These are phyloP conservation scores for Strigamia crassipes DNA, from an alignment of 2,888 invertebrate genomes.

Conservation along the genomic window DNA sequence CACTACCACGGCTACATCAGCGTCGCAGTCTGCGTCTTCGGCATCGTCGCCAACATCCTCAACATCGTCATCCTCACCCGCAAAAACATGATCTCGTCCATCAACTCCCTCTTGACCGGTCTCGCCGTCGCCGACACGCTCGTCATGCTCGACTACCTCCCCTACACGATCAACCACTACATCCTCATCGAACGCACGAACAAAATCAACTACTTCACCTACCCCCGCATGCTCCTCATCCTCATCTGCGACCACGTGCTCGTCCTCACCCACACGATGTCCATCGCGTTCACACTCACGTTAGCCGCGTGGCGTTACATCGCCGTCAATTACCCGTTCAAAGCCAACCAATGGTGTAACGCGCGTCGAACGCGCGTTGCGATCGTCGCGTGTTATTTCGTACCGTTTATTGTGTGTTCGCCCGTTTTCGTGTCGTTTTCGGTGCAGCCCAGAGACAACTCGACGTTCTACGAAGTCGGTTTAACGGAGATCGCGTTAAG, in stretches of 20 bases:
- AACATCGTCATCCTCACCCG: constrained; percentile 88
- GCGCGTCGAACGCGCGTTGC: constrained; percentile 77
- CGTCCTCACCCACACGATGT: constrained; percentile 85
- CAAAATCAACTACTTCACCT: constrained; percentile 67
- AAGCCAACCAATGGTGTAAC: constrained; percentile 80
- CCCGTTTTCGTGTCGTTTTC: constrained; percentile 82
- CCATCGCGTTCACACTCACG: constrained; percentile 90
- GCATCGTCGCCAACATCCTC: constrained; percentile 86
- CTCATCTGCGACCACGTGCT: constrained; percentile 88
- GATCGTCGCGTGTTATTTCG: constrained; percentile 76
- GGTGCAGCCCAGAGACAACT: constrained; percentile 61
- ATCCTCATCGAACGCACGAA: constrained; percentile 45
- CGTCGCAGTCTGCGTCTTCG: constrained; percentile 83
- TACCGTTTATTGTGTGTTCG: constrained; percentile 80
- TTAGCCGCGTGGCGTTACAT: constrained; percentile 86
- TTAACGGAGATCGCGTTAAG: constrained; percentile 68
- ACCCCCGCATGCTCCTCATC: constrained; percentile 81
- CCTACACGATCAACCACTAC: constrained; percentile 71
- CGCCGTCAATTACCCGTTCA: constrained; percentile 79
- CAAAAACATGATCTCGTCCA: constrained; percentile 89
- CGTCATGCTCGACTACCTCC: constrained; percentile 91
- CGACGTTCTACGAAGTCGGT: constrained; percentile 61
- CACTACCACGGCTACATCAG: constrained; percentile 82
- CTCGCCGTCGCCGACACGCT: constrained; percentile 88
- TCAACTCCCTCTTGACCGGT: constrained; percentile 83